These are phyloP conservation scores for Schrankia costaestrigalis DNA, from an alignment of 2,888 invertebrate species.

Conservation along the genomic window DNA sequence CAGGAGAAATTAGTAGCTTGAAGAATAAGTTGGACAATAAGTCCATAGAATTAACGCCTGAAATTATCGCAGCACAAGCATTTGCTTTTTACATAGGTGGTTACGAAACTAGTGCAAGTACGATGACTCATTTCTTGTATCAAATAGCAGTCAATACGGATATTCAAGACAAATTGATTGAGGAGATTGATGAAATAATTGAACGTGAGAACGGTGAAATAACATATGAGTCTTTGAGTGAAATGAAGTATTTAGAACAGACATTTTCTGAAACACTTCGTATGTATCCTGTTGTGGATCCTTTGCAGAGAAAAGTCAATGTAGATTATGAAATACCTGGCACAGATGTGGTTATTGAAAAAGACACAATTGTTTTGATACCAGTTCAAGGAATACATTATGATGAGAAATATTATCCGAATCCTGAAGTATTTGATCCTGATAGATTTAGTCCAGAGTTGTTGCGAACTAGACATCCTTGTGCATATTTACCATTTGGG, in stretches of 20 bases:
- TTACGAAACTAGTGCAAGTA: slow-evolving; percentile 65
- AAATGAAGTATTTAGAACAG: slow-evolving; percentile 58
- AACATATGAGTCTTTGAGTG: slow-evolving; percentile 51
- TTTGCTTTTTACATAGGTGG: slow-evolving; percentile 67
- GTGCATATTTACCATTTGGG: slow-evolving; percentile 61
- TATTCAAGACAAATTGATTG: slow-evolving; percentile 50
- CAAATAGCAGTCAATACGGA: slow-evolving; percentile 52
- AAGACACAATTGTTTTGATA: slow-evolving; percentile 45
- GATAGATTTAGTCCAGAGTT: slow-evolving; percentile 59
- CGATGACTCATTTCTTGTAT: slow-evolving; percentile 52
- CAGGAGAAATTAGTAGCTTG: slow-evolving; percentile 29
- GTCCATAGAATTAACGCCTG: slow-evolving; percentile 41
- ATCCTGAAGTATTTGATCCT: slow-evolving; percentile 67
- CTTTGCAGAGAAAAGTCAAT: slow-evolving; percentile 49
- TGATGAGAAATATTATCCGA: slow-evolving; percentile 57
- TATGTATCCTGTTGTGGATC: slow-evolving; percentile 59
- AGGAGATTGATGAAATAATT: slow-evolving; percentile 47
- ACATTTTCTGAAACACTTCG: slow-evolving; percentile 58
- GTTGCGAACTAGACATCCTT: slow-evolving; percentile 41
- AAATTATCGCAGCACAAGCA: slow-evolving; percentile 56
- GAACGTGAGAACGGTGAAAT: slow-evolving; percentile 43
- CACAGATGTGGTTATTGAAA: slow-evolving; percentile 46
- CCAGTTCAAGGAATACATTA: slow-evolving; percentile 54
- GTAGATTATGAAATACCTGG: slow-evolving; percentile 50
- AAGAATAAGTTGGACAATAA: slow-evolving; percentile 10